Conservation (phyloP, 2,113 vertebrate genomes). For the Rhinoderma darwinii region DNA sequence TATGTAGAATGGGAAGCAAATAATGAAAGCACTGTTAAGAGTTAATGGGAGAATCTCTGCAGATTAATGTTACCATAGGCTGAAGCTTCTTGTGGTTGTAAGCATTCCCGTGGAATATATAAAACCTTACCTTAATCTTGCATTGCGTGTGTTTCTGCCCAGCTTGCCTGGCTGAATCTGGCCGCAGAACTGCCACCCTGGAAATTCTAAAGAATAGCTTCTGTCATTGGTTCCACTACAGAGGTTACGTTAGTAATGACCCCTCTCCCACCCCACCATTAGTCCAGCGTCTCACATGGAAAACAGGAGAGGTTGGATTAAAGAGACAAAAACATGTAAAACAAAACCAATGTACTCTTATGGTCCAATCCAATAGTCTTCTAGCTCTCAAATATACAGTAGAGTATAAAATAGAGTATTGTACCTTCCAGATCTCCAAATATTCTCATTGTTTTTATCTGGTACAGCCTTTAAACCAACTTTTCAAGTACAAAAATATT, state of each 20-base stretch:
- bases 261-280: conserved; percentile 36
- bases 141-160: conserved; percentile 80
- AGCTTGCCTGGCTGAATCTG: conserved; percentile 83
- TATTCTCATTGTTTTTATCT: neutral
- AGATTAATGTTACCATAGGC: conserved; percentile 64
- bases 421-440: neutral
- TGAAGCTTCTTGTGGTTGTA: conserved; percentile 72
- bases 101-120: conserved; percentile 84
- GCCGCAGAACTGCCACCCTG: conserved; percentile 88
- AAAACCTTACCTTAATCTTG: conserved; percentile 89
- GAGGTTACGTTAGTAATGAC: conserved; percentile 65
- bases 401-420: neutral
- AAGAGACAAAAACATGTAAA: conserved; percentile 2
- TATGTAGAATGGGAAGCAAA: conserved; percentile 61
- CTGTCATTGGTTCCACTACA: conserved; percentile 91
- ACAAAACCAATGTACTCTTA: conserved; percentile 20
- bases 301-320: conserved; percentile 57
- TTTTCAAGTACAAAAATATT: neutral
- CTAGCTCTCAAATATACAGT: neutral
- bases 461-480: neutral
- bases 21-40: conserved; percentile 61
- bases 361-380: neutral
- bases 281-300: conserved; percentile 56
- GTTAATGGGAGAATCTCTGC: conserved; percentile 63
- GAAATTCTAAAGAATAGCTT: conserved; percentile 96